These are phyloP conservation scores for Apoda limacodes DNA, from an alignment of 2,888 invertebrate species.

Conservation along the genomic window DNA sequence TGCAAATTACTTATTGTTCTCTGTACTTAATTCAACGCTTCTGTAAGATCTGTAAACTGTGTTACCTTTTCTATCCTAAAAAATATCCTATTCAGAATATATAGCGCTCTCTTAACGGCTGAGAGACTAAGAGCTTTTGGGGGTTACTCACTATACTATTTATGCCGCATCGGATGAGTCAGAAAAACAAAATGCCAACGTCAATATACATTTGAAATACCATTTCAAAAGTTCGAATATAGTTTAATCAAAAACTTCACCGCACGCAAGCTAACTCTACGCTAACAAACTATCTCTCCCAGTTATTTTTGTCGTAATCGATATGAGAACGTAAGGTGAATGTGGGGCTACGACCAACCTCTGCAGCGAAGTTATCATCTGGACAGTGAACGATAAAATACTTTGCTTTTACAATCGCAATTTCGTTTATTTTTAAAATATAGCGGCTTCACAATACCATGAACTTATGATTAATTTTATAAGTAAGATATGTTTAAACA, in stretches of 20 bases:
- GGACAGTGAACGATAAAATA: constrained; percentile 63
- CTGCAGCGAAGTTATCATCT: constrained; percentile 47
- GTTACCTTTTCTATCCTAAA: too few relatives aligned
- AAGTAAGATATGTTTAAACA: constrained; percentile 67
- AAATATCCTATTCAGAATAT: too few relatives aligned
- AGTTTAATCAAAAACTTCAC: constrained; percentile 28
- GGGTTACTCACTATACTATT: constrained; percentile 57
- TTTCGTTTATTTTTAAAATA: constrained; percentile 69
- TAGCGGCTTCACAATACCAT: constrained; percentile 67
- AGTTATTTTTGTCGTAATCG: constrained; percentile 59
- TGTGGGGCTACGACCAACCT: constrained; percentile 46
- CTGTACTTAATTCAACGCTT: too few relatives aligned
- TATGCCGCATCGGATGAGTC: constrained; percentile 62
- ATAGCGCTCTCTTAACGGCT: too few relatives aligned
- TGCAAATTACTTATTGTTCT: too few relatives aligned
- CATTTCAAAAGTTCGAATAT: constrained; percentile 11
- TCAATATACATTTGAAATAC: constrained; percentile 36
- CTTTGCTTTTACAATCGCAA: constrained; percentile 67
- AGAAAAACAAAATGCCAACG: constrained; percentile 48
- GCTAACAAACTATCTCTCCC: constrained; percentile 62
- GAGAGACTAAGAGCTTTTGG: too few relatives aligned
- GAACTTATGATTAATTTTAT: constrained; percentile 59
- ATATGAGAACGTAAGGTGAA: constrained; percentile 53
- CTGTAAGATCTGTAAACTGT: too few relatives aligned
- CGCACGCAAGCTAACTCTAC: constrained; percentile 60